phyloP scores from a whole-genome alignment of 2,113 vertebrate genomes.

The Apus apus region DNA sequence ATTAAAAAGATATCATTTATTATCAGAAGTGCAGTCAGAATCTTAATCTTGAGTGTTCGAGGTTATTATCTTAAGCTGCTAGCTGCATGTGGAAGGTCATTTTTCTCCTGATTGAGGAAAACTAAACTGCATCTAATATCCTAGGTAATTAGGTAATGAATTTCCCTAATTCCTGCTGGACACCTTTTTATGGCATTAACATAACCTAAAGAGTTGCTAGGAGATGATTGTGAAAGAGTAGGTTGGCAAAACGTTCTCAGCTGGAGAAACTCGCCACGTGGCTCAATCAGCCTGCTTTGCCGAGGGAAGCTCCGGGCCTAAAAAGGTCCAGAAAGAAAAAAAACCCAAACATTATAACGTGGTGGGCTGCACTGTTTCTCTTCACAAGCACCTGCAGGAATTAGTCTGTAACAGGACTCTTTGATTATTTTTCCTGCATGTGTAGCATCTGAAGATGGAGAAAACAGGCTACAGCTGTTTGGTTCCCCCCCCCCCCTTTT shows the following conservation, averaged over 20 bases:
- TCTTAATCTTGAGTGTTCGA: background rate
- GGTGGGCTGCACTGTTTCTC: background rate
- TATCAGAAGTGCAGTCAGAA: background rate
- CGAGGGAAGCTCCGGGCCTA: background rate
- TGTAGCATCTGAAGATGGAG: background rate
- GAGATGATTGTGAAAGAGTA: background rate
- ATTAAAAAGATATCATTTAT: background rate
- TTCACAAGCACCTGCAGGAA: background rate
- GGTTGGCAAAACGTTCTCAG: background rate
- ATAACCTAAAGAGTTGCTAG: background rate
- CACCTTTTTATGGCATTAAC: background rate
- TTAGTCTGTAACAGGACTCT: background rate
- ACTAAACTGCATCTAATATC: background rate
- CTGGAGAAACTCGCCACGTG: background rate
- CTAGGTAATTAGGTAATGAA: background rate
- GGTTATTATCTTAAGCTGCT: background rate
- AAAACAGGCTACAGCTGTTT: background rate
- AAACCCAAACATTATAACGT: background rate
- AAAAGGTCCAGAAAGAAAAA: background rate
- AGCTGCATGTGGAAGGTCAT: background rate
- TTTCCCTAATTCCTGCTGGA: background rate
- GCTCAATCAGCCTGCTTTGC: background rate
- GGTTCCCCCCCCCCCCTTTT: background rate
- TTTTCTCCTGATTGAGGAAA: background rate
- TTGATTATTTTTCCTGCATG: background rate